Evolutionary conservation across 2,113 vertebrate species (phyloP).

Genomic region (Bostrychus sinensis): DNA sequence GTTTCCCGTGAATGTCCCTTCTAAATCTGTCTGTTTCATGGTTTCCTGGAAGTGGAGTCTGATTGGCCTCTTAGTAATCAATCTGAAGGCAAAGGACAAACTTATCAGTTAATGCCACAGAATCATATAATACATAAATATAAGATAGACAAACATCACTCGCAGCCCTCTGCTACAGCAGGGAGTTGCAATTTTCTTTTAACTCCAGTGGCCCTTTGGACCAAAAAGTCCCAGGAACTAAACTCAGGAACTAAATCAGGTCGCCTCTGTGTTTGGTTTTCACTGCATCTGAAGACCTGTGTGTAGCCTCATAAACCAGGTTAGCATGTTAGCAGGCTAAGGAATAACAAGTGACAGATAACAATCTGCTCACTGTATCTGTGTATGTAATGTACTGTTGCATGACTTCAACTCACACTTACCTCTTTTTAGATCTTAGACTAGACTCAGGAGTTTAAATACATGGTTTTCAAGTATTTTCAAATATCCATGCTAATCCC

Average conservation of each 20-base stretch:
- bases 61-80: slow-evolving; percentile 5
- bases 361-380: neutral
- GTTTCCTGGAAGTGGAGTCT: neutral
- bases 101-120: neutral
- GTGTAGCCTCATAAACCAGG: neutral
- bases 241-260: slow-evolving; percentile 45
- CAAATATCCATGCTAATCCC: slow-evolving; percentile 2
- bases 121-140: neutral
- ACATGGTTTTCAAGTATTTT: neutral
- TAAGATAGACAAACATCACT: neutral
- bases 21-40: too few relatives aligned
- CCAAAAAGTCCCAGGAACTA: slow-evolving; percentile 34
- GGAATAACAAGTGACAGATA: neutral
- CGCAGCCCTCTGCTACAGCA: too few relatives aligned
- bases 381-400: slow-evolving; percentile 13
- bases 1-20: too few relatives aligned
- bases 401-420: slow-evolving; percentile 16
- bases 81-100: neutral
- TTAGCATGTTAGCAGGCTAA: slow-evolving; percentile 9
- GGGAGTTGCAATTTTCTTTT: neutral
- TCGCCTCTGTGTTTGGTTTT: slow-evolving; percentile 19
- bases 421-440: slow-evolving; percentile 35
- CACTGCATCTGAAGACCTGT: slow-evolving; percentile 13
- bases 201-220: slow-evolving; percentile 17
- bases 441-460: slow-evolving; percentile 50